phyloP scores from a whole-genome alignment of 2,888 invertebrate species.

The Diachrysia chrysitis region DNA sequence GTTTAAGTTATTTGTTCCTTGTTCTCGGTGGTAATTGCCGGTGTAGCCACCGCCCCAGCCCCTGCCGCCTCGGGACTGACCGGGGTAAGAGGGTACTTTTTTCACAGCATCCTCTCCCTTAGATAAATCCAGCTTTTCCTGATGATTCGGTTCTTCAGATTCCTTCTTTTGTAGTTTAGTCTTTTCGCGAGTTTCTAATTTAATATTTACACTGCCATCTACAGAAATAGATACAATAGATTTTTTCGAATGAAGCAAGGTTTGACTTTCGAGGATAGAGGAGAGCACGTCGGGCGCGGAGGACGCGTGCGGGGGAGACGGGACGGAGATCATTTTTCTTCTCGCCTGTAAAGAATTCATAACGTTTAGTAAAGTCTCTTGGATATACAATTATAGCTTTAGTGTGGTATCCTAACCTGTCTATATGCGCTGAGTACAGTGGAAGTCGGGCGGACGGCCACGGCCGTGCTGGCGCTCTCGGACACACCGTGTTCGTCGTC shows the following conservation, averaged over 20 bases:
- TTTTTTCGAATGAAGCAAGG: constrained; percentile 91
- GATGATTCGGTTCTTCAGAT: constrained; percentile 28
- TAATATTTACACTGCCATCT: constrained; percentile 90
- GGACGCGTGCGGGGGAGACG: constrained; percentile 79
- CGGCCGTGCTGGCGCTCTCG: constrained; percentile 74
- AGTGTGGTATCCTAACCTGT: constrained; percentile 69
- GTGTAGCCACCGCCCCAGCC: constrained; percentile 84
- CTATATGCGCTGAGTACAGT: constrained; percentile 79
- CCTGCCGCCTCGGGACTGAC: constrained; percentile 86
- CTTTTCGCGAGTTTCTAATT: constrained; percentile 65
- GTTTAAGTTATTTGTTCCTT: constrained; percentile 89
- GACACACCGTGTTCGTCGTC: constrained; percentile 74
- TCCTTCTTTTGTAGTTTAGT: constrained; percentile 15
- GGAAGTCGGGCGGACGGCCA: constrained; percentile 83
- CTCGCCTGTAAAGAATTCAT: constrained; percentile 73
- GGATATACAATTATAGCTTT: neutral
- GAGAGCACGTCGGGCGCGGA: constrained; percentile 91
- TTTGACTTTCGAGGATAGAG: constrained; percentile 92
- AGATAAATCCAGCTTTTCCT: constrained; percentile 67
- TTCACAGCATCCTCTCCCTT: constrained; percentile 71
- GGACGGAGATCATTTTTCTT: constrained; percentile 83
- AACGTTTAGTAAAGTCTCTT: neutral
- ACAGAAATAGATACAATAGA: constrained; percentile 89
- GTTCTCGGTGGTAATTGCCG: constrained; percentile 61
- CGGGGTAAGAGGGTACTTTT: constrained; percentile 91